phyloP scores from a whole-genome alignment of 2,888 invertebrate genomes.

The Oxystoma pomonae region DNA sequence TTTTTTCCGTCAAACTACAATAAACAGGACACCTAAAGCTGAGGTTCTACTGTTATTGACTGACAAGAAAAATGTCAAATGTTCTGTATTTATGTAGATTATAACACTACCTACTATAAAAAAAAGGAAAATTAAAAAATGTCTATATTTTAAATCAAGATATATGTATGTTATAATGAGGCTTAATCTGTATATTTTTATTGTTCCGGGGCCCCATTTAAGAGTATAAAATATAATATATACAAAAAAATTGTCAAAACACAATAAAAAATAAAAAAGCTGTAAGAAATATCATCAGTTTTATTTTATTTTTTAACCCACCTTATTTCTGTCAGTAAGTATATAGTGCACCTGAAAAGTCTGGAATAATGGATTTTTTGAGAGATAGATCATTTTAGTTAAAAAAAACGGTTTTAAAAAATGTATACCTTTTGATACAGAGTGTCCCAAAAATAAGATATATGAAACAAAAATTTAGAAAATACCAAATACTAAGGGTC shows the following conservation, averaged over 20 bases:
- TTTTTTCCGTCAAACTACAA: not conserved
- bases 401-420: too few species aligned
- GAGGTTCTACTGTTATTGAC: too few species aligned
- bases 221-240: conserved; percentile 32
- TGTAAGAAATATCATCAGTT: not conserved
- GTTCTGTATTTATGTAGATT: not conserved
- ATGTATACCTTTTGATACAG: too few species aligned
- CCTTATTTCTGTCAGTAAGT: too few species aligned
- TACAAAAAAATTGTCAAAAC: conserved; percentile 40
- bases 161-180: conserved; percentile 44
- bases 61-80: not conserved
- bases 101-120: not conserved
- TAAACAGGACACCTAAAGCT: too few species aligned
- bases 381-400: too few species aligned
- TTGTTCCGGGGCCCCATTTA: conserved; percentile 43
- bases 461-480: too few species aligned
- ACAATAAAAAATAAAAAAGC: not conserved
- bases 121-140: not conserved
- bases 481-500: too few species aligned
- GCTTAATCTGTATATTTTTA: conserved; percentile 47
- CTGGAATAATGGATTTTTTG: too few species aligned
- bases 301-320: not conserved
- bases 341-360: too few species aligned
- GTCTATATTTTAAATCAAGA: conserved; percentile 39
- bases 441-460: too few species aligned